Evolutionary conservation across 2,113 vertebrate species (phyloP), one percentile per base, ranked within the genome.

Genomic region (Sebastes schlegelii): DNA sequence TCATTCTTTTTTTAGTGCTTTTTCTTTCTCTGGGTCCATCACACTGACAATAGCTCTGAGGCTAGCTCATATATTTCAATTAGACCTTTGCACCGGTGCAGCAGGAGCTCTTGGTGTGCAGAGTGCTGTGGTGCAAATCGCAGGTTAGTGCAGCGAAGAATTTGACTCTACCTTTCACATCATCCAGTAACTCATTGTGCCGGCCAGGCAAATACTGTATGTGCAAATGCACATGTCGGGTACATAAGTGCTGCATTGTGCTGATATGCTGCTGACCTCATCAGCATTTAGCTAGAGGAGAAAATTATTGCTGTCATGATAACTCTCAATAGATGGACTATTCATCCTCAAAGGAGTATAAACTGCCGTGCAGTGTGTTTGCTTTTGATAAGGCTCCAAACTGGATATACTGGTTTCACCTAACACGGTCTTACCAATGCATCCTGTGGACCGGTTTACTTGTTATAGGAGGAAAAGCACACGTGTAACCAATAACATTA

Each of bases 21-120:
- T 62, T 77, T 78, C 52, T 75, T 80, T 85, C 62, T 62, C 34
- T 13, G 17, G 64, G 46, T 71, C 60, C 74, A 73, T 88, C 87
- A 72, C 74, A 63, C 43, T 76, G 61, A 84, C 86, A 88, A 86
- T 82, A 70, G 83, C 85, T 91, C 54, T 51, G 68, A 72, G 79
- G 42, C 58, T 11, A 45, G 86, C 79, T 85, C 87, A 77, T 91
- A 91, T 79, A 83, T 91, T 88, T 93, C 73, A 84, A 72, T 88
- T 88, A 79, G 86, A 87, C 84, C 72, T 86, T 88, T 91, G 82
- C 75, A 71, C 84, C 40, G 46, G 34, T 83, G 83, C 71, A 77
- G 69, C 52, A 61, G 63, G 52, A 74, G 58, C 61, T 72, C 8
- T 79, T 58, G 69, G 21, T 80, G 58, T 84, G 55, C 43, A 60